Percentiles rank a stretch among this genome's conserved stretches.
These are phyloP conservation scores for Coenobita brevimanus DNA, from an alignment of 1,140 invertebrate species.

Conservation along the genomic window DNA sequence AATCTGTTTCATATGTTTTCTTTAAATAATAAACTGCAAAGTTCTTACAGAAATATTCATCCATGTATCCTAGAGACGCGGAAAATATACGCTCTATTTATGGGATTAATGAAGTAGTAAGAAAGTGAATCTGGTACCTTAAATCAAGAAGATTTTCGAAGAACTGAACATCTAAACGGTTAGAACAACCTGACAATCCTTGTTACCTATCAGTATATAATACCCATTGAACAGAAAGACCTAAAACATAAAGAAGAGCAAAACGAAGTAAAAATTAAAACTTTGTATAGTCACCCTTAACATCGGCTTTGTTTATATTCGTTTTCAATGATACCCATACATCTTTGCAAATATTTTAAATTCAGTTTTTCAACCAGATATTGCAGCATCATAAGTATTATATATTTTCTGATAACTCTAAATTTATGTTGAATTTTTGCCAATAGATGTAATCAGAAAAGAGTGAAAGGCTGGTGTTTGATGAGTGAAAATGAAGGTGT, in stretches of 20 bases:
- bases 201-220: too few relatives aligned
- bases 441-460: background rate
- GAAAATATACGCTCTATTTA: too few relatives aligned
- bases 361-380: background rate
- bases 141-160: too few relatives aligned
- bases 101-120: too few relatives aligned
- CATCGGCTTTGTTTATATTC: constrained; percentile 35
- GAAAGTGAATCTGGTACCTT: too few relatives aligned
- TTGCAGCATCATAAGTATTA: background rate
- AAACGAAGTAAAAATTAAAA: background rate
- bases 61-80: too few relatives aligned
- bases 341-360: constrained; percentile 17
- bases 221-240: too few relatives aligned
- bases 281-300: background rate
- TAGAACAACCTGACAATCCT: too few relatives aligned
- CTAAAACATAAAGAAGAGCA: background rate
- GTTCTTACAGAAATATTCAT: too few relatives aligned
- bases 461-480: background rate
- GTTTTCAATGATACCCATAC: constrained; percentile 25
- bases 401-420: background rate
- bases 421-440: background rate
- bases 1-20: too few relatives aligned
- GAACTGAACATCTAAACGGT: too few relatives aligned
- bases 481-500: background rate
- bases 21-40: too few relatives aligned